Evolutionary conservation across 2,888 invertebrate species (phyloP), one percentile per base, ranked within the genome.

Genomic region (Tupiocoris notatus): DNA sequence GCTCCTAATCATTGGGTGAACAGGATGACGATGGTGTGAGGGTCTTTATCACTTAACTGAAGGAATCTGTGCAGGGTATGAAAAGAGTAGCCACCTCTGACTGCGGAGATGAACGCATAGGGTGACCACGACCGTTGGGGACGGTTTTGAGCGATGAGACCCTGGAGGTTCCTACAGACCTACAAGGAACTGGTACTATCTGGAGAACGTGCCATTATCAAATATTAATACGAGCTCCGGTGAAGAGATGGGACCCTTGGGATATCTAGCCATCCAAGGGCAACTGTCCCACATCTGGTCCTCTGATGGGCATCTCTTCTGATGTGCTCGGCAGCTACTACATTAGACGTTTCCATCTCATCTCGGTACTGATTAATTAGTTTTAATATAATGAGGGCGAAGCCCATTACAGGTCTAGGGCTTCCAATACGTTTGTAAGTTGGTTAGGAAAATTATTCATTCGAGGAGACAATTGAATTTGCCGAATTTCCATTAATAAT

Each of bases 241-340:
- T 12, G 24, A 16, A 7, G 18, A 6, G 59, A 54, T 67, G 54
- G 67, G 21, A 21, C 20, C 20, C 66, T 17, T 39, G 67, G 57
- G 54, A 56, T 18, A 56, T 39, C 1, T 20, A 20, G 65, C 23
- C 63, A 23, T 7, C 20, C 39, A 9, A 39, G 17, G 65, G 70
- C 70, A 70, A 70, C 70, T 70, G 70, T 70, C 70, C 70, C 70
- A 70, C 70, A 70, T 70, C 70, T 70, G 70, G 57, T 59, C 70
- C 17, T n/a, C n/a, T 9, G 3, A 39, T 7, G 39, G 39, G 39
- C 39, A n/a, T n/a, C n/a, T n/a, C n/a, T n/a, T n/a, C 12, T 12
- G 39, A 12, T 39, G 39, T 39, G 12, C 39, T 39, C 12, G 39
- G 39, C 39, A 3, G 6, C 12, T 7, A 39, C 39, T 12, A 12